Base-by-base conservation (phyloP, 1,140 invertebrate species). In the Caenorhabditis tropicalis region DNA sequence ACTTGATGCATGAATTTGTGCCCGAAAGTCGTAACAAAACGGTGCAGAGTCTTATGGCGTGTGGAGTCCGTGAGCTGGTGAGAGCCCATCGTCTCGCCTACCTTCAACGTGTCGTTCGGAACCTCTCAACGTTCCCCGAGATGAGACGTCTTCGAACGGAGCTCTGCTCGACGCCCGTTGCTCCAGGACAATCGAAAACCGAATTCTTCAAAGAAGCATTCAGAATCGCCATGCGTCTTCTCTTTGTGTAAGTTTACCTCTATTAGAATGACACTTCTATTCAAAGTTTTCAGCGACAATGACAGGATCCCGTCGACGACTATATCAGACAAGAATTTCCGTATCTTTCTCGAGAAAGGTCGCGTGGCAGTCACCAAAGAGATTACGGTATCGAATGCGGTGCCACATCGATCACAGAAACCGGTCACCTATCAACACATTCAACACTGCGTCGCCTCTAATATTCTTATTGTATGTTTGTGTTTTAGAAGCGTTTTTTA, bases 1-100 rank as follows among this genome's bases (percentile, higher is more conserved):
- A 91, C 39, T 81, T 91, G 24, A 90, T 90, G 89, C 89, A 90
- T 79, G 88, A 90, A 80, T 88, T 88, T 51, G 87, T 90, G 6
- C 89, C 89, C 39, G 89, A 84, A 43, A 86, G 53, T 7, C 65
- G 74, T 24, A 84, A 51, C 70, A 86, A 86, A 49, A 87, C 85
- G 1, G 86, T 87, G 4, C 79, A 88, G 49, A 89, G 88, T 74
- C 53, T 90, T 27, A 89, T 90, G 90, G 90, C 89, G 19, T 88
- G 90, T 15, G 88, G 89, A 51, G 89, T 87, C n/a, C 86, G 90
- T 9, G 89, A 90, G 79, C 81, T 90, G 31, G 84, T 86, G 1
- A 43, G 88, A 12, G 83, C 88, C n/a, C 65, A 87, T 48, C 81
- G 89, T 12, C 48, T 89, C 27, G 88, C 87, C 2, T 89, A 91